Evolutionary conservation across 2,797 vertebrate genomes (phyloP).

Genomic region (Sebastes iracundus): DNA sequence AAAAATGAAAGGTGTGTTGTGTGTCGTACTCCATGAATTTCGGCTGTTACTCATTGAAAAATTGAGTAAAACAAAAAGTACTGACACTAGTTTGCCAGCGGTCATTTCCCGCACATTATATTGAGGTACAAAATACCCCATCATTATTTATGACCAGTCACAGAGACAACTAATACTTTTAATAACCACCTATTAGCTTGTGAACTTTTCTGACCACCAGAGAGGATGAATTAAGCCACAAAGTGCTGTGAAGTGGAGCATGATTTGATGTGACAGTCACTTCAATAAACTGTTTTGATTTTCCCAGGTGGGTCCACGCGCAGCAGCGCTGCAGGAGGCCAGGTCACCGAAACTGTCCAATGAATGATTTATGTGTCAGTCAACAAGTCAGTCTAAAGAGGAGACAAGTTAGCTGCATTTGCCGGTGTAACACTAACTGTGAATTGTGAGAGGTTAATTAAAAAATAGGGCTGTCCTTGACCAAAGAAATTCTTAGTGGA

Average conservation of each 20-base stretch:
- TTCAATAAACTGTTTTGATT: conserved; percentile 1
- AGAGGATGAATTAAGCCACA: neutral
- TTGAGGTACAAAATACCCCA: neutral
- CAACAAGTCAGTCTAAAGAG: neutral
- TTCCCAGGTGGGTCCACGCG: neutral
- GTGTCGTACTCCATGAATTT: neutral
- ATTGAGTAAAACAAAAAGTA: neutral
- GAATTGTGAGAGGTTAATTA: neutral
- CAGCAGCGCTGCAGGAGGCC: neutral
- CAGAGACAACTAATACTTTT: neutral
- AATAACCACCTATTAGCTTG: neutral
- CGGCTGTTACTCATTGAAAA: neutral
- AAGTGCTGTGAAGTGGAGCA: neutral
- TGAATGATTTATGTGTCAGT: conserved; percentile 11
- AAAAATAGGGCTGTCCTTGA: neutral
- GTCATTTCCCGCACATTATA: neutral
- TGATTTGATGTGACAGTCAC: neutral
- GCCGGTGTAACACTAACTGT: neutral
- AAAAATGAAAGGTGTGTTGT: neutral
- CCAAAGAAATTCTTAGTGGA: no score
- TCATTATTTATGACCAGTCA: neutral
- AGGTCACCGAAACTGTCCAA: neutral
- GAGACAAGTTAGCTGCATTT: neutral
- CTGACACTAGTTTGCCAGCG: no score
- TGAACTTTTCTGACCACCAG: neutral